Evolutionary conservation across 2,797 vertebrate species (phyloP), one percentile per base, ranked within the genome.

Genomic region (Helostoma temminkii): DNA sequence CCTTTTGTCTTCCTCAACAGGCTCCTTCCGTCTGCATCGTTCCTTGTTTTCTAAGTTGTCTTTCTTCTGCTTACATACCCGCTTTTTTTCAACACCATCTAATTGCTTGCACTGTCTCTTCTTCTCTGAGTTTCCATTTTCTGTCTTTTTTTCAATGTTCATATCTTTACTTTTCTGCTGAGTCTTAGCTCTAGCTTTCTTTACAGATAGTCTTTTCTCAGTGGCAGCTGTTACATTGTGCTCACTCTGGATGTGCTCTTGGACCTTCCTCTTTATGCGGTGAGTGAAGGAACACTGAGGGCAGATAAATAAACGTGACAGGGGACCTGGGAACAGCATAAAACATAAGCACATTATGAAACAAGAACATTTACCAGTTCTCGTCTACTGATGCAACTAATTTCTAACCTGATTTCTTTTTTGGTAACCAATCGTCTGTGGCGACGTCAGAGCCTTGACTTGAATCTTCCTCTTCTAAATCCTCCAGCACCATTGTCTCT

Each of bases 261-360:
- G 72, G 30, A 90, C 81, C 11, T 66, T 82, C 66, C 55, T 85
- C 73, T 75, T 86, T 7, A 37, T 3, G 14, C 50, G 30, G 45
- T 89, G 82, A 37, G 66, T 30, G 41, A 81, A 88, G 0, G 89
- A 70, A 66, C 88, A 85, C 66, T 82, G 75, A 32, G 85, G 71
- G 67, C 88, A 90, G 68, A 71, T 64, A 57, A 73, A 88, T 26
- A 77, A 66, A 41, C 41, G 25, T 3, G 89, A 81, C 28, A 81
- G 24, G 12, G 50, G 36, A 56, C 78, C 90, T 90, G 70, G 52
- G 76, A 66, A 75, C 18, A 64, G 32, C 0, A 77, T 1, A 14
- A 57, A 74, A 36, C 39, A 61, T 18, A 30, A 58, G 1, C 3
- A 26, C 18, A 49, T 82, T 46, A 61, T 43, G n/a, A n/a, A 8